Base-by-base conservation (phyloP, 2,888 invertebrate genomes). In the Calameuta pallipes region DNA sequence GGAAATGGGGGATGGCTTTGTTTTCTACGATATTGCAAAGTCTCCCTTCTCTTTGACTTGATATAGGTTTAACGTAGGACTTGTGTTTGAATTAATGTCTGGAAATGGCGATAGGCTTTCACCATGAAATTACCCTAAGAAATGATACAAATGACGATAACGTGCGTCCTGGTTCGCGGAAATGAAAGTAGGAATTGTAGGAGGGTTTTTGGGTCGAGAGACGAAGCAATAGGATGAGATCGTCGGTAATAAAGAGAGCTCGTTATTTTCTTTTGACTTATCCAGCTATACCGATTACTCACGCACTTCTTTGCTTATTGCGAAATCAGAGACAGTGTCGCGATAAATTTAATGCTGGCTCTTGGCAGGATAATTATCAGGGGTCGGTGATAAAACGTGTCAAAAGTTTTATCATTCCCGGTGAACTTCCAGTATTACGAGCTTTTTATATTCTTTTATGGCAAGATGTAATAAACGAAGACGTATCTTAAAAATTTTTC, bases 81-180 rank as follows among this genome's bases (percentile, higher is more conserved):
- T 23, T 56, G 23, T 31, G 71, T 73, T 69, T 4, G 30, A 68
- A 36, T 15, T 35, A 76, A 78, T 78, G 23, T 75, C 78, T 31
- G 76, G 76, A 69, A 74, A 75, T 76, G 3, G n/a, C 71, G 56
- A 76, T 31, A 56, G 23, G 9, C 56, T 23, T 56, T 56, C 56
- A 9, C 56, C 9, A 1, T 23, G 56, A 56, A 23, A 56, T 56
- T 23, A 56, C 56, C 56, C 1, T 15, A 23, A 56, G 56, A 56
- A 56, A 23, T 56, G 23, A 56, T 56, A 23, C 56, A 56, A 9
- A 23, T 23, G 9, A 56, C 56, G 23, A 56, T 56, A 23, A 56
- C 23, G 9, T 23, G 23, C 2, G 23, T 56, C 23, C 9, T 56
- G 9, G 56, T 56, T 56, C 56, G 23, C 23, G 9, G 56, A 56